Conservation (phyloP, 2,113 vertebrate species). For the Corythaixoides concolor region DNA sequence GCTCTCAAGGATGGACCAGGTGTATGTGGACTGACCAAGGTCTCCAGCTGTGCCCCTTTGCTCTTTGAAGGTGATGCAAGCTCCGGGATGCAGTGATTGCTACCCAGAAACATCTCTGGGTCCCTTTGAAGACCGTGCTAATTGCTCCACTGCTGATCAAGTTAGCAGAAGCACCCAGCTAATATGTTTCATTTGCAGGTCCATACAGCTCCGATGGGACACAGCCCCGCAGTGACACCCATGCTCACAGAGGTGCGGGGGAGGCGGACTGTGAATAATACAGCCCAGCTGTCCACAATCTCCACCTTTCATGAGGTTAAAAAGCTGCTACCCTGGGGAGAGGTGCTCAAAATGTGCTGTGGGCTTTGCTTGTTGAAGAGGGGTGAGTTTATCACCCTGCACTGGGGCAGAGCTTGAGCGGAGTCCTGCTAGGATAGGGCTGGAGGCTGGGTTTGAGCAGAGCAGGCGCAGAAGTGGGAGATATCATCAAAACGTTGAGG, state of each 20-base stretch:
- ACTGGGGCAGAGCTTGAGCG: not conserved
- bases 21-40: not conserved
- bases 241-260: not conserved
- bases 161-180: not conserved
- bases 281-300: not conserved
- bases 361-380: not conserved
- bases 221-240: not conserved
- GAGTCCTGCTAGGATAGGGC: not conserved
- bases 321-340: not conserved
- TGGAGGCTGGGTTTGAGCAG: not conserved
- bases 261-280: not conserved
- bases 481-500: not conserved
- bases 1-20: not conserved
- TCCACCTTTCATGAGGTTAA: not conserved
- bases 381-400: not conserved
- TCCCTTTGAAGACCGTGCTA: not conserved
- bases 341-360: not conserved
- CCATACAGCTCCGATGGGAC: not conserved
- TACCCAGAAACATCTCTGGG: not conserved
- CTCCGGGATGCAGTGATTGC: not conserved
- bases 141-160: not conserved
- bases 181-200: not conserved
- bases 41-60: not conserved
- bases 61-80: not conserved
- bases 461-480: not conserved